A percentile compares a stretch with the other conserved stretches of the same genome.
Evolutionary conservation across 23 tunicate genomes (phyloP).

Genomic region (Botrylloides violaceus): DNA sequence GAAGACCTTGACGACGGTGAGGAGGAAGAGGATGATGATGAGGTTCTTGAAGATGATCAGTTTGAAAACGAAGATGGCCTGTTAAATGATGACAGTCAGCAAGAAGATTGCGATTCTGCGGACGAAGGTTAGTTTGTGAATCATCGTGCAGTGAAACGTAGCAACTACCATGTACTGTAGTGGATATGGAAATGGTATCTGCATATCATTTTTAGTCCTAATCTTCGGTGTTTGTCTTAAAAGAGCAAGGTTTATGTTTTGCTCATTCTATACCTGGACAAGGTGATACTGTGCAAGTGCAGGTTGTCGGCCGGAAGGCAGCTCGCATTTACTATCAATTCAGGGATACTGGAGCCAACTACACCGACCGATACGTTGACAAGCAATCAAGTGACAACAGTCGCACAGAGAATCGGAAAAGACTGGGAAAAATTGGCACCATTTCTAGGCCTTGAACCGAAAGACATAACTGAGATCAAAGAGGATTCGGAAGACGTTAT

Average conservation of each 20-base stretch:
- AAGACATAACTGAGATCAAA: conserved; percentile 57
- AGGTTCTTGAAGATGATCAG: conserved; percentile 33
- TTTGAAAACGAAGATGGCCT: conserved; percentile 16
- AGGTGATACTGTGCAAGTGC: too few relatives aligned
- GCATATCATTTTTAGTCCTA: too few relatives aligned
- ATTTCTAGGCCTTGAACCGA: conserved; percentile 31
- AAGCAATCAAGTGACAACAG: conserved; percentile 47
- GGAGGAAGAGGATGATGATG: conserved; percentile 24
- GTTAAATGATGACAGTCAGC: conserved; percentile 35
- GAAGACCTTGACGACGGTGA: conserved; percentile 19
- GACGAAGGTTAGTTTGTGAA: conserved; percentile 21
- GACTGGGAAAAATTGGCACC: conserved; percentile 68
- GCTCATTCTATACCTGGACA: too few relatives aligned
- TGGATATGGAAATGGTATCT: too few relatives aligned
- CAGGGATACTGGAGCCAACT: conserved; percentile 6
- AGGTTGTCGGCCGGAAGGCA: too few relatives aligned
- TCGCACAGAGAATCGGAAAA: conserved; percentile 40
- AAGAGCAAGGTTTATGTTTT: too few relatives aligned
- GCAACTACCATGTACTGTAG: too few relatives aligned
- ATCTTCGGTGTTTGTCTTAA: too few relatives aligned
- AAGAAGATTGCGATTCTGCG: conserved; percentile 25
- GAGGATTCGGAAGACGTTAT: conserved; percentile 71
- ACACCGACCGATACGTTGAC: conserved; percentile 26
- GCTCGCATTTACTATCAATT: too few relatives aligned
- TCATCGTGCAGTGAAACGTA: too few relatives aligned